Percentiles rank a stretch among this genome's conserved stretches.
Evolutionary conservation across 2,797 vertebrate species (phyloP).

Genomic region (Pampus argenteus): DNA sequence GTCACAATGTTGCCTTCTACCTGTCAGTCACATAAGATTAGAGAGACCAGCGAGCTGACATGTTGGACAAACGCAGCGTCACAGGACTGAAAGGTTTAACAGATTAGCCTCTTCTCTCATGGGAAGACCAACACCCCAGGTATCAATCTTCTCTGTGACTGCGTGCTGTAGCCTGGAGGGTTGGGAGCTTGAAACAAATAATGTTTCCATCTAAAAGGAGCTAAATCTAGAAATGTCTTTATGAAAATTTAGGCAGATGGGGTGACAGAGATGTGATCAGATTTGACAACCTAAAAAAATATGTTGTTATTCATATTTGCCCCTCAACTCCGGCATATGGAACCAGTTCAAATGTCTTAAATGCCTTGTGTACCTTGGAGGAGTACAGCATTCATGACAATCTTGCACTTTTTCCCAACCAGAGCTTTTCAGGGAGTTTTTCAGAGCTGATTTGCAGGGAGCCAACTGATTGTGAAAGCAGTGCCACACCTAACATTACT

Average conservation of each 20-base stretch:
- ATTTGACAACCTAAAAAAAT: constrained; percentile 36
- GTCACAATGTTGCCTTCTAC: constrained; percentile 66
- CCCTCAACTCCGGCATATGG: background rate
- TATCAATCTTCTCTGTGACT: constrained; percentile 66
- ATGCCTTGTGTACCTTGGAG: background rate
- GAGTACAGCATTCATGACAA: background rate
- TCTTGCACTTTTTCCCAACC: background rate
- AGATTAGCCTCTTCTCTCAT: constrained; percentile 68
- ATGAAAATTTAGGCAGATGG: constrained; percentile 40
- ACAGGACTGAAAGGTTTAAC: constrained; percentile 67
- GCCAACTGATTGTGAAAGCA: background rate
- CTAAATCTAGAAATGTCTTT: constrained; percentile 18
- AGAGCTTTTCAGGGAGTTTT: too few relatives aligned
- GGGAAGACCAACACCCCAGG: constrained; percentile 58
- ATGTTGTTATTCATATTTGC: constrained; percentile 7
- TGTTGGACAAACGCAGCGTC: constrained; percentile 72
- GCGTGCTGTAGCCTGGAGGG: constrained; percentile 33
- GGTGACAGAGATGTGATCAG: constrained; percentile 34
- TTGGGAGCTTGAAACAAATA: constrained; percentile 48
- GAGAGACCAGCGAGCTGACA: constrained; percentile 68
- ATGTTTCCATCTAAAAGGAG: constrained; percentile 16
- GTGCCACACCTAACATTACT: background rate
- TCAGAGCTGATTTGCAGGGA: background rate
- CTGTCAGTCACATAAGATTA: constrained; percentile 79
- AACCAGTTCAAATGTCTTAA: background rate